A percentile compares a stretch with the other conserved stretches of the same genome.
Conservation (phyloP, 2,797 vertebrate genomes). For the Cyprinella venusta region DNA sequence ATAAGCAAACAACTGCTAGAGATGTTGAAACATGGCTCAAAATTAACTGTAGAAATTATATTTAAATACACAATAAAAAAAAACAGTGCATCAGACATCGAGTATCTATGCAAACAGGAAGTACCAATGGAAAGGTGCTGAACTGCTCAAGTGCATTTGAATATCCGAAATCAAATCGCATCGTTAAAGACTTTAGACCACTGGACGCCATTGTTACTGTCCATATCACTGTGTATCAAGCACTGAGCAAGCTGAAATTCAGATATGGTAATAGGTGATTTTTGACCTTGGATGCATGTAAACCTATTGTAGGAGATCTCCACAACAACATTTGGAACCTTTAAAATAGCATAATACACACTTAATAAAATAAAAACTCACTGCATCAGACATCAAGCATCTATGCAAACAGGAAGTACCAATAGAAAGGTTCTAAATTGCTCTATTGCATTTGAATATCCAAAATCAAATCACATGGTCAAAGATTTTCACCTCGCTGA, state of each 20-base stretch:
- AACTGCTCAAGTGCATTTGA: conserved; percentile 29
- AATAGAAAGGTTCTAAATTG: conserved; percentile 9
- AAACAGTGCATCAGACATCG: background rate
- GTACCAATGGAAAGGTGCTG: conserved; percentile 3
- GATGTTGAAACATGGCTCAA: background rate
- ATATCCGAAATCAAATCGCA: too few relatives aligned
- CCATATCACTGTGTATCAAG: too few relatives aligned
- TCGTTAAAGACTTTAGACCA: too few relatives aligned
- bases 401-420: conserved; percentile 16
- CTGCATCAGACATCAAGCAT: conserved; percentile 11
- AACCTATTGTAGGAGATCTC: background rate
- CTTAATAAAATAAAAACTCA: background rate
- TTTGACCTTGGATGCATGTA: background rate
- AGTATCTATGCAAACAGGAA: conserved; percentile 11
- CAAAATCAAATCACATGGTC: background rate
- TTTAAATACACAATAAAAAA: conserved; percentile 13
- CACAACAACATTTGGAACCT: too few relatives aligned
- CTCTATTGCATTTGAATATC: conserved; percentile 46
- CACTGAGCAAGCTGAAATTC: background rate
- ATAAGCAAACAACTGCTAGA: background rate
- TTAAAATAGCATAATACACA: background rate
- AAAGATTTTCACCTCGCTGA: background rate
- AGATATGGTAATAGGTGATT: background rate
- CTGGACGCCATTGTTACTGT: too few relatives aligned
- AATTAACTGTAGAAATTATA: background rate